phyloP scores from a whole-genome alignment of 2,888 invertebrate genomes.

The Zaprionus lineosus region DNA sequence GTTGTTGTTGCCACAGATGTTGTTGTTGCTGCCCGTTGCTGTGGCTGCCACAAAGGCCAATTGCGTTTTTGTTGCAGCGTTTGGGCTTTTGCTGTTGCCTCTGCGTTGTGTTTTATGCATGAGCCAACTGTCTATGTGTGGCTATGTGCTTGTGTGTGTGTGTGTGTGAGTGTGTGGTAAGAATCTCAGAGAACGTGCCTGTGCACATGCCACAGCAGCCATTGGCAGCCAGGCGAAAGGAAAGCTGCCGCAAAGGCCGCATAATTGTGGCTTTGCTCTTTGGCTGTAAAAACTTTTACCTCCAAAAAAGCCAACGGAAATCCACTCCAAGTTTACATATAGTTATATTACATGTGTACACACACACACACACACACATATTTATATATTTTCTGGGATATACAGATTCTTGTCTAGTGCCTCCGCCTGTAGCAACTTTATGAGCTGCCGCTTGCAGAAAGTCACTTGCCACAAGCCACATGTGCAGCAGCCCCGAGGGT shows the following conservation, averaged over 20 bases:
- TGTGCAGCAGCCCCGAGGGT: not conserved
- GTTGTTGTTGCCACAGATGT: slow-evolving; percentile 4
- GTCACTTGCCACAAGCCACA: slow-evolving; percentile 43
- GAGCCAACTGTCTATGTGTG: slow-evolving; percentile 31
- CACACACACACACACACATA: too few species aligned
- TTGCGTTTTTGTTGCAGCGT: not conserved
- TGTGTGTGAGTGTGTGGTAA: slow-evolving; percentile 9
- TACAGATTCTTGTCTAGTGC: slow-evolving; percentile 58
- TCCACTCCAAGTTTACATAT: slow-evolving; percentile 13
- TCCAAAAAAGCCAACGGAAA: slow-evolving; percentile 36
- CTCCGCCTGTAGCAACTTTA: slow-evolving; percentile 60
- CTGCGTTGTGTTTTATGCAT: slow-evolving; percentile 45
- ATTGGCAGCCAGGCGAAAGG: slow-evolving; percentile 47
- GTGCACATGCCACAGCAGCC: slow-evolving; percentile 28
- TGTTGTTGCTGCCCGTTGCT: not conserved
- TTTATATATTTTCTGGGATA: slow-evolving; percentile 30
- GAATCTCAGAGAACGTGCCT: slow-evolving; percentile 48
- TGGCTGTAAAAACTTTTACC: slow-evolving; percentile 41
- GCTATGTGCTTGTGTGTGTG: slow-evolving; percentile 4
- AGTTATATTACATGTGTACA: not conserved
- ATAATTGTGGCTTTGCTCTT: slow-evolving; percentile 61
- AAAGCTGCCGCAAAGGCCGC: slow-evolving; percentile 58
- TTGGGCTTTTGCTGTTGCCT: slow-evolving; percentile 1
- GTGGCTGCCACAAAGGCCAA: not conserved
- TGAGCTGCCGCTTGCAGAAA: slow-evolving; percentile 33